Conservation (phyloP, 2,113 vertebrate genomes). For the Irena cyanogastra region DNA sequence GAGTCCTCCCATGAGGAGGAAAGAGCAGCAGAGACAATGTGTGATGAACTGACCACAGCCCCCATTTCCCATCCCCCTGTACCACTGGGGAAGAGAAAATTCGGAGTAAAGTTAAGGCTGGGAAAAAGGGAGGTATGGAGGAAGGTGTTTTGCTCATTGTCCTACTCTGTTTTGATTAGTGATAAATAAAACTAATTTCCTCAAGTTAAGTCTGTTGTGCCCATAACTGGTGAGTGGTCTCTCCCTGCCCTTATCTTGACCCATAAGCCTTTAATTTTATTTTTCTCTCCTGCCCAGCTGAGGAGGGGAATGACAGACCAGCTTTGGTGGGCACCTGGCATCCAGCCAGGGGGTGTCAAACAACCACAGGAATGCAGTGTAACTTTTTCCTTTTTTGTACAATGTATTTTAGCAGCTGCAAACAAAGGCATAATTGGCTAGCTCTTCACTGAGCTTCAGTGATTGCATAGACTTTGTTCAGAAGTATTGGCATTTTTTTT, state of each 20-base stretch:
- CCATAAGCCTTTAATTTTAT: not conserved
- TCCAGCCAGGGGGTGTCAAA: not conserved
- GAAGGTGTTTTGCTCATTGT: not conserved
- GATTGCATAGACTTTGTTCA: not conserved
- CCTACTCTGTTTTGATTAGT: not conserved
- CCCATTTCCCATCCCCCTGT: not conserved
- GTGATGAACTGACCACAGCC: not conserved
- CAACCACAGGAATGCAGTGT: not conserved
- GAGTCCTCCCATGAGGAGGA: not conserved
- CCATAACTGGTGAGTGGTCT: not conserved
- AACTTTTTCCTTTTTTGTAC: not conserved
- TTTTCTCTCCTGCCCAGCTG: not conserved
- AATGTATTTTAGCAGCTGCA: not conserved
- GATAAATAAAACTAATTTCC: not conserved
- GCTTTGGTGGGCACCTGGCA: not conserved
- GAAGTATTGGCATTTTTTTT: not conserved
- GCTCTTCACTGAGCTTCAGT: not conserved
- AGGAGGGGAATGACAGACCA: not conserved
- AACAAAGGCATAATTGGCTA: not conserved
- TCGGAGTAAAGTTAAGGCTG: not conserved
- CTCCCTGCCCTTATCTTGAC: not conserved
- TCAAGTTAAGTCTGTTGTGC: not conserved
- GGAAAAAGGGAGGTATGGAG: not conserved
- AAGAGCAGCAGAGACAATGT: fast-evolving
- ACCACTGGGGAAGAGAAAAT: not conserved